A percentile compares a stretch with the other conserved stretches of the same genome.
Evolutionary conservation across 2,888 invertebrate species (phyloP).

Genomic region (Encarsia formosa): DNA sequence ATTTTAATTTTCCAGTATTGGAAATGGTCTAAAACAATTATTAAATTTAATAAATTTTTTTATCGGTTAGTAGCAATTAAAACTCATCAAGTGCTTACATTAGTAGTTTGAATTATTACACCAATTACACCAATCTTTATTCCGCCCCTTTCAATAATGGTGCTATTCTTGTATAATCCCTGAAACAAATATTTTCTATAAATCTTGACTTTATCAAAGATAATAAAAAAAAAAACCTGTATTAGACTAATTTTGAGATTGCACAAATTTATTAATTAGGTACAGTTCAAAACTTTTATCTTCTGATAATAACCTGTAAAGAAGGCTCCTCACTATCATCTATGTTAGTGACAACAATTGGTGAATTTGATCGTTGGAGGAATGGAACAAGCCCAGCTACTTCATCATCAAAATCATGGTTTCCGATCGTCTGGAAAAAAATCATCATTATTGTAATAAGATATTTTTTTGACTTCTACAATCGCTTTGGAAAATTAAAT

Average conservation of each 20-base stretch:
- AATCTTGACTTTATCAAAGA: constrained; percentile 1
- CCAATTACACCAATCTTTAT: constrained; percentile 76
- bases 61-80: not conserved
- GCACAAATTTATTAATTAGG: not conserved
- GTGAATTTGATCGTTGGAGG: constrained; percentile 60
- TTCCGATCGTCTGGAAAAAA: constrained; percentile 73
- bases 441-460: too few species aligned
- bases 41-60: not conserved
- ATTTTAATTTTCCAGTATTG: constrained; percentile 61
- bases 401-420: constrained; percentile 82
- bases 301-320: constrained; percentile 43
- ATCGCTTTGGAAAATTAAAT: too few species aligned
- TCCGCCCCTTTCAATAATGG: constrained; percentile 60
- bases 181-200: constrained; percentile 35
- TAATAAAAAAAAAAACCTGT: not conserved
- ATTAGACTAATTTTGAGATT: not conserved
- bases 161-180: constrained; percentile 62
- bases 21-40: constrained; percentile 9
- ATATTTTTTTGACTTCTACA: too few species aligned
- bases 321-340: constrained; percentile 66
- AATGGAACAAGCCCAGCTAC: constrained; percentile 70
- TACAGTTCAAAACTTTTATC: not conserved
- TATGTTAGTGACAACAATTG: constrained; percentile 73
- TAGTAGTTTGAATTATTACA: constrained; percentile 65
- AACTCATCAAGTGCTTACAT: constrained; percentile 50